Evolutionary conservation across 2,888 invertebrate species (phyloP).

Genomic region (Steinernema hermaphroditum): DNA sequence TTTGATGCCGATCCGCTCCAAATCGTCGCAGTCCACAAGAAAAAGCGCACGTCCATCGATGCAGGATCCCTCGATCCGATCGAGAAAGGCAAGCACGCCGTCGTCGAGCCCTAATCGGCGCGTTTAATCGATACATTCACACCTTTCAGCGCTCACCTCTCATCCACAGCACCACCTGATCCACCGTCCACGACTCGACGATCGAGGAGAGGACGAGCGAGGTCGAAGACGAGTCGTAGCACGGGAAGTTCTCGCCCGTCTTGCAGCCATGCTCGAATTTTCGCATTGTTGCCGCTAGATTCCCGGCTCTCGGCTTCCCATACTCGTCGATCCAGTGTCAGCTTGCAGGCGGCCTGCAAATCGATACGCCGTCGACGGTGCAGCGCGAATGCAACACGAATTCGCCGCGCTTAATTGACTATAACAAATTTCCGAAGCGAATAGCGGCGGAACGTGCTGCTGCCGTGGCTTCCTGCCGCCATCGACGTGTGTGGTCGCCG

Average conservation of each 20-base stretch:
- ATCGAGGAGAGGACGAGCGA: not conserved
- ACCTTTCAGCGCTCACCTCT: constrained; percentile 42
- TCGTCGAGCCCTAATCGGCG: constrained; percentile 23
- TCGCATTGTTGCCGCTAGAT: no score
- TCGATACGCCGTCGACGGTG: not conserved
- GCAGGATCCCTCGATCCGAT: not conserved
- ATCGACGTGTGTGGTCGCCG: not conserved
- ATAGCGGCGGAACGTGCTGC: no score
- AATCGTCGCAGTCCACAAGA: constrained; percentile 82
- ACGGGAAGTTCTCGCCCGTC: not conserved
- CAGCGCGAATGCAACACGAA: not conserved
- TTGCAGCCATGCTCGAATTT: not conserved
- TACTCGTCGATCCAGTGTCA: not conserved
- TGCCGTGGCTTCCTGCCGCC: not conserved
- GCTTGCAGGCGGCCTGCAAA: not conserved
- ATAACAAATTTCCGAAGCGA: constrained; percentile 8
- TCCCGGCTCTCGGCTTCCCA: no score
- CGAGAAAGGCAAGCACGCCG: constrained; percentile 6
- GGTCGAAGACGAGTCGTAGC: not conserved
- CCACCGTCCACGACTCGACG: constrained; percentile 34
- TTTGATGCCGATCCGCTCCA: constrained; percentile 82
- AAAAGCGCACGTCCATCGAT: constrained; percentile 77
- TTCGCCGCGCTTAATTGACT: constrained; percentile 19
- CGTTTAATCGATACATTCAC: no score
- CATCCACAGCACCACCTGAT: constrained; percentile 47